Base-by-base conservation (phyloP, 1,140 invertebrate species). In the Drosophila auraria region DNA sequence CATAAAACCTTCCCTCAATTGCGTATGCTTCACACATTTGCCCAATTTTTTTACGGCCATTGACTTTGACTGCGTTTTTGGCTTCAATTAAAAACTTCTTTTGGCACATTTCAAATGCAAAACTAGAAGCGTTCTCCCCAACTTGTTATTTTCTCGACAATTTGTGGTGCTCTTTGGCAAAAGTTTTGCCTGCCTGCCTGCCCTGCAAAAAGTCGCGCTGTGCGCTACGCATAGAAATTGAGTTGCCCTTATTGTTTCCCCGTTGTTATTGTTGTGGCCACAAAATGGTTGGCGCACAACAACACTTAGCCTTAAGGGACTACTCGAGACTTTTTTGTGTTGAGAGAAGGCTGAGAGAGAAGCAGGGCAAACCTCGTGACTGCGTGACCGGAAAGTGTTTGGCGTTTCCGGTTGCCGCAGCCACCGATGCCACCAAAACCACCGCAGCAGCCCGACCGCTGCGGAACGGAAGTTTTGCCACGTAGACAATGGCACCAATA, bases 381-480 rank as follows among this genome's bases (percentile, higher is more conserved):
- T 90, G 86, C 86, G 86, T 90, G 86, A 89, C 86, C 86, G 86
- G 86, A 89, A 89, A 90, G 79, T 89, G 82, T 89, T 82, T 90
- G 82, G 70, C 74, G 62, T 74, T 89, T 89, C 78, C 86, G 82
- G 86, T 76, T 73, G 78, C 71, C 73, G 73, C 80, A 83, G 83
- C 80, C 84, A 51, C 77, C 70, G 38, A 47, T 53, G 61, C 47
- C 47, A 23, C 50, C 33, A 63, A 49, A 50, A 38, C 71, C 83
- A 62, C 45, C 72, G 54, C 63, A 68, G 61, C 76, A 73, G 57
- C 54, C 72, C 40, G 47, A 74, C 65, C 70, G 27, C 47, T 54
- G 58, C 62, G 50, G 61, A 72, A 54, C 75, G 86, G 82, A 84
- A 90, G 71, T 82, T 65, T 57, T 64, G 56, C 60, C 86, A 77